Percentiles rank a stretch among this genome's conserved stretches.
These are phyloP conservation scores for Mystacornis crossleyi DNA, from an alignment of 2,113 vertebrate species.

Conservation along the genomic window DNA sequence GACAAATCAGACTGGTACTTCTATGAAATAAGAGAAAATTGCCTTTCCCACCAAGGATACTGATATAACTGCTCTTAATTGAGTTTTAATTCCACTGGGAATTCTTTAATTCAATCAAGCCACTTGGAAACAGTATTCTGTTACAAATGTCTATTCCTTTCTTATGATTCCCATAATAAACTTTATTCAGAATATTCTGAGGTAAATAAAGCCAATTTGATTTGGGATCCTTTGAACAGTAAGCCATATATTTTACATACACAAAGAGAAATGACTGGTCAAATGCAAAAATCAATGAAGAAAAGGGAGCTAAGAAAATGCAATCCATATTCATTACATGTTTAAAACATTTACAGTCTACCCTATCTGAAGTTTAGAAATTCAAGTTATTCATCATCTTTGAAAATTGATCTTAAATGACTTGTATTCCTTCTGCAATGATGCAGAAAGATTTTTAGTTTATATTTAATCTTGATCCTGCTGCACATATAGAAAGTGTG, in stretches of 20 bases:
- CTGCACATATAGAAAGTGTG: neutral
- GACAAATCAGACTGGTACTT: neutral
- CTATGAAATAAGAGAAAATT: neutral
- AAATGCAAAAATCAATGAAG: slow-evolving; percentile 26
- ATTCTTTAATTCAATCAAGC: slow-evolving; percentile 1
- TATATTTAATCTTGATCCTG: neutral
- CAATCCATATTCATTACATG: slow-evolving; percentile 30
- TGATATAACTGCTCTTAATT: neutral
- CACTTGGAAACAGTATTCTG: neutral
- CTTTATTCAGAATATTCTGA: neutral
- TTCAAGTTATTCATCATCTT: neutral
- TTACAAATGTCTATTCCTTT: neutral
- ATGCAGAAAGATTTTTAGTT: neutral
- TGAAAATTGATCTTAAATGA: neutral
- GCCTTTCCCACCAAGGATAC: neutral
- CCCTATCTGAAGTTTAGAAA: neutral
- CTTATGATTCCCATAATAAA: neutral
- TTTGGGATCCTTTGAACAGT: slow-evolving; percentile 2
- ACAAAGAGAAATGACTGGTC: neutral
- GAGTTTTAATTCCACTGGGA: neutral
- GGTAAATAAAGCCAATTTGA: slow-evolving; percentile 18
- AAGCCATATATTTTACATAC: neutral
- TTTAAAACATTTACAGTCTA: slow-evolving; percentile 17
- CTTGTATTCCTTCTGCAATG: neutral
- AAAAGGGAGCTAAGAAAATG: slow-evolving; percentile 21